Base-by-base conservation (phyloP, 2,888 invertebrate genomes). In the Pasiphila rectangulata region DNA sequence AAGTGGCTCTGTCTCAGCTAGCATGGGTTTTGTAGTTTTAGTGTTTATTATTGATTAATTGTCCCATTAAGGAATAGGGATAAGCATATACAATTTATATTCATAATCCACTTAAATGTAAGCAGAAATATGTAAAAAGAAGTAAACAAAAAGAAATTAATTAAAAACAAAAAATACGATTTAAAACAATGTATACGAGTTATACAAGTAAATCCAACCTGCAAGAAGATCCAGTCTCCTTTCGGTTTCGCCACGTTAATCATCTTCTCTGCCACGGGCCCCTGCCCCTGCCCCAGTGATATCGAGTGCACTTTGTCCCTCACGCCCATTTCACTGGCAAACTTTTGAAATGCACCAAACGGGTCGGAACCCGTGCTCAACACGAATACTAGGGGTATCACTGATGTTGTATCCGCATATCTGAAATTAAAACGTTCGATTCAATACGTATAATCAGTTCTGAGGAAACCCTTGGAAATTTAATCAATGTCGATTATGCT, bases 151-250 rank as follows among this genome's bases (percentile, higher is more conserved):
- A n/a, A n/a, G n/a, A n/a, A n/a, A n/a, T n/a, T n/a, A n/a, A n/a
- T n/a, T n/a, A n/a, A n/a, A n/a, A n/a, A n/a, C n/a, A n/a, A n/a
- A n/a, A n/a, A n/a, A n/a, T n/a, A n/a, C n/a, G n/a, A 29, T 21
- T 16, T 15, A 4, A n/a, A 29, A n/a, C 1, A 3, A 30, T 4
- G 12, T 7, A 16, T 5, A n/a, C n/a, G n/a, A 5, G 4, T n/a
- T 15, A 17, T 5, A 0, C 15, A 2, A 2, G 3, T 10, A 10
- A 25, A 9, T 12, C 79, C 73, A 76, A 94, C 94, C 89, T 95
- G 96, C 57, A 97, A 84, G 73, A 97, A 95, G 4, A 98, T 92
- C 98, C 98, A 98, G 55, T 94, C 92, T 0, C 98, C 98, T 41
- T 91, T 89, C 1, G 87, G 84, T 58, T 92, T 89, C 1, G 95